Conservation (phyloP, 2,113 vertebrate genomes). For the Pagrus major region DNA sequence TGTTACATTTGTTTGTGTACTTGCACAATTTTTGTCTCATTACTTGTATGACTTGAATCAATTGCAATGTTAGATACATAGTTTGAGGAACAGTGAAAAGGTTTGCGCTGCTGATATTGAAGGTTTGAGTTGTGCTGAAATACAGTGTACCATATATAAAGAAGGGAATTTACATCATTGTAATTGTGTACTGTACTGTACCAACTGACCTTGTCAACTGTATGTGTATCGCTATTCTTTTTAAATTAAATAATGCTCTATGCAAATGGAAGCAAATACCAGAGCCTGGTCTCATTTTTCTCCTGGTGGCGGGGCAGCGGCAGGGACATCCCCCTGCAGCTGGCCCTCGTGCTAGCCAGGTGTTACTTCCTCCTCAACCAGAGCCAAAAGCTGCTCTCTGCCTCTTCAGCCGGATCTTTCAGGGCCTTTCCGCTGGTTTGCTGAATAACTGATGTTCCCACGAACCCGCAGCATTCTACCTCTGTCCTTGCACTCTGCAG, state of each 20-base stretch:
- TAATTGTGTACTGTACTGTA: constrained; percentile 74
- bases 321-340: too few relatives aligned
- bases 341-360: too few relatives aligned
- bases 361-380: too few relatives aligned
- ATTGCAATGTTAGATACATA: constrained; percentile 33
- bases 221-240: constrained; percentile 78
- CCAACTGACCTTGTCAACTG: constrained; percentile 73
- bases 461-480: too few relatives aligned
- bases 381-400: too few relatives aligned
- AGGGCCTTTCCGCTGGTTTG: too few relatives aligned
- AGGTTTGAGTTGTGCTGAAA: constrained; percentile 46
- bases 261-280: constrained; percentile 59
- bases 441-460: too few relatives aligned
- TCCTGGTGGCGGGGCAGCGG: too few relatives aligned
- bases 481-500: too few relatives aligned
- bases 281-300: neutral
- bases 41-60: constrained; percentile 58
- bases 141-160: constrained; percentile 69
- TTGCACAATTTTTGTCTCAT: constrained; percentile 66
- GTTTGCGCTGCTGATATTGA: constrained; percentile 47
- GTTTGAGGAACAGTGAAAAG: constrained; percentile 25
- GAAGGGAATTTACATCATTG: constrained; percentile 76
- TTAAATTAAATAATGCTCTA: constrained; percentile 82
- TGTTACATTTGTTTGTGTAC: constrained; percentile 43
- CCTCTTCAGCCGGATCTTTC: too few relatives aligned